These are phyloP conservation scores for Ennomos erosarius DNA, from an alignment of 2,888 invertebrate genomes.

Conservation along the genomic window DNA sequence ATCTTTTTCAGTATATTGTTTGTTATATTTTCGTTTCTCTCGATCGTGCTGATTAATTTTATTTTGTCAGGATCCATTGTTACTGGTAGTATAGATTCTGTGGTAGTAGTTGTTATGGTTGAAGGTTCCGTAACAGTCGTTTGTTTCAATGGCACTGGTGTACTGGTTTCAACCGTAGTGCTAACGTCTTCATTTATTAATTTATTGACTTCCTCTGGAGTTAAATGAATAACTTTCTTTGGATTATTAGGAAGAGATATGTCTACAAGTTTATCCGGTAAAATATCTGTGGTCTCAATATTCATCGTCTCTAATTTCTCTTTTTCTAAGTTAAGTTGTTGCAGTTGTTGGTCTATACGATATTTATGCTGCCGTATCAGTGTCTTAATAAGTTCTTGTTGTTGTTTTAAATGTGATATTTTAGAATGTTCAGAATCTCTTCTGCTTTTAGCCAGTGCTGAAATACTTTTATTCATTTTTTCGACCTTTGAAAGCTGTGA, in stretches of 20 bases:
- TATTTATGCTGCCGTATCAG: slow-evolving; percentile 60
- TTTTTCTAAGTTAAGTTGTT: slow-evolving; percentile 58
- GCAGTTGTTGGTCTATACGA: slow-evolving; percentile 60
- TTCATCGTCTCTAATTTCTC: slow-evolving; percentile 50
- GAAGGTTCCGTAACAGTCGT: slow-evolving; percentile 36
- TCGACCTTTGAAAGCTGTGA: slow-evolving; percentile 72
- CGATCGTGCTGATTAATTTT: slow-evolving; percentile 52
- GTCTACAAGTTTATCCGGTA: slow-evolving; percentile 41
- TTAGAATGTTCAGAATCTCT: slow-evolving; percentile 19
- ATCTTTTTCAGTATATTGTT: slow-evolving; percentile 67
- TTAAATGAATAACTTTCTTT: slow-evolving; percentile 5
- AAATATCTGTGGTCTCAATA: slow-evolving; percentile 19
- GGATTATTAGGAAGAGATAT: slow-evolving; percentile 40
- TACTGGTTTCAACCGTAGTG: not conserved
- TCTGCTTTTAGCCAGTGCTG: slow-evolving; percentile 11
- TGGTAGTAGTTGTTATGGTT: slow-evolving; percentile 22
- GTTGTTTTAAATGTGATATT: slow-evolving; percentile 38
- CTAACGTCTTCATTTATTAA: not conserved
- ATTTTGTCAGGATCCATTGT: slow-evolving; percentile 28
- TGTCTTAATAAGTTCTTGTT: slow-evolving; percentile 35
- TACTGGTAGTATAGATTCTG: slow-evolving; percentile 21
- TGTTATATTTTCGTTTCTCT: slow-evolving; percentile 64
- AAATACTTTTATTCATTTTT: slow-evolving; percentile 47
- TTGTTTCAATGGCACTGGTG: slow-evolving; percentile 25
- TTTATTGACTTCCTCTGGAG: slow-evolving; percentile 2